Conservation (phyloP, 2,888 invertebrate species). For the Choreutis nemorana region DNA sequence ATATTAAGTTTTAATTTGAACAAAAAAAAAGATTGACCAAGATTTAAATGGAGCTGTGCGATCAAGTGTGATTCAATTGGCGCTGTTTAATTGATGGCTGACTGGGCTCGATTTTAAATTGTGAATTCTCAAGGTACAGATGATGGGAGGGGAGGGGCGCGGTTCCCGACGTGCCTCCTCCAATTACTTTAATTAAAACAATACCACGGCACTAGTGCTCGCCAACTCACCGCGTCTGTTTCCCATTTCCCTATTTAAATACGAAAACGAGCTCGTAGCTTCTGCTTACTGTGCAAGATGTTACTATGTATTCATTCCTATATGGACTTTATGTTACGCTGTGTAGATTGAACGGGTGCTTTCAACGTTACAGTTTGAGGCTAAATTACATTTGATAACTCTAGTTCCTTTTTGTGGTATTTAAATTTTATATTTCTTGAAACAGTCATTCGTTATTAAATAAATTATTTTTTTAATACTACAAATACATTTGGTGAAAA, state of each 20-base stretch:
- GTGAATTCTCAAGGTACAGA: conserved; percentile 64
- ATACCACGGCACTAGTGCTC: conserved; percentile 58
- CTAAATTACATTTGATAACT: no score
- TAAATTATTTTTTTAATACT: not conserved
- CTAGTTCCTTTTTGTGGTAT: no score
- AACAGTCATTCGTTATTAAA: not conserved
- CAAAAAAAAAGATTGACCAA: conserved; percentile 5
- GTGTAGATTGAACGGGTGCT: no score
- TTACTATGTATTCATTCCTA: conserved; percentile 44
- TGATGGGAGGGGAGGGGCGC: conserved; percentile 53
- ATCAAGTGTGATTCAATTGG: conserved; percentile 27
- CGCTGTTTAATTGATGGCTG: conserved; percentile 51
- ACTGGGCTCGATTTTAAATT: conserved; percentile 54
- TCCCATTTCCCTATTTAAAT: conserved; percentile 66
- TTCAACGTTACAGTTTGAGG: conserved; percentile 1
- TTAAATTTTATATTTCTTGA: not conserved
- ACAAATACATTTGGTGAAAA: not conserved
- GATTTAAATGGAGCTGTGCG: conserved; percentile 20
- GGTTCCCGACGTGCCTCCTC: conserved; percentile 60
- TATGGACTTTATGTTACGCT: not conserved
- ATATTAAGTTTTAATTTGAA: no score
- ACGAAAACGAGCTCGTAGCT: conserved; percentile 59
- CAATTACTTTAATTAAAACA: conserved; percentile 68
- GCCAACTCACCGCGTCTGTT: conserved; percentile 61
- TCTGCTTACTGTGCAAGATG: conserved; percentile 56